Evolutionary conservation across 2,113 vertebrate species (phyloP).

Genomic region (Amphilophus citrinellus): DNA sequence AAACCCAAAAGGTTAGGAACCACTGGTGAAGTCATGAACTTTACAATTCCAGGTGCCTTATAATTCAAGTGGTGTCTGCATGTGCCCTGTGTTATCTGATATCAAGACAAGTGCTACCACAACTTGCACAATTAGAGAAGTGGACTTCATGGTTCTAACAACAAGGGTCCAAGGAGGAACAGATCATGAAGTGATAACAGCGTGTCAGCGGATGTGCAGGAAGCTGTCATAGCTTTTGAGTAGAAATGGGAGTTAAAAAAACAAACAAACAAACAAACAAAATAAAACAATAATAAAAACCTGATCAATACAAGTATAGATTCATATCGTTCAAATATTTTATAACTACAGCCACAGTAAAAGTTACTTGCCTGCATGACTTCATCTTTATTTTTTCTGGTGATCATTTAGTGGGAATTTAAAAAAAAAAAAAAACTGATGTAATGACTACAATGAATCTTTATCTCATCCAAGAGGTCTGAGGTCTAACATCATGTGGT

Average conservation of each 20-base stretch:
- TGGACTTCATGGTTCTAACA: neutral
- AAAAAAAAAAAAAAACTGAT: neutral
- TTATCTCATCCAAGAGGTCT: slow-evolving; percentile 1
- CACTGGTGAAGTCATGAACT: neutral
- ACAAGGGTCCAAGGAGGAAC: neutral
- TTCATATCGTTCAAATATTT: neutral
- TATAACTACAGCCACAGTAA: too few relatives aligned
- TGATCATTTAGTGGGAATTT: neutral
- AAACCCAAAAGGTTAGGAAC: neutral
- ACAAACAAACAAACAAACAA: neutral
- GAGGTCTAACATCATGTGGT: neutral
- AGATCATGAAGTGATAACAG: neutral
- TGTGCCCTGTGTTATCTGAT: neutral
- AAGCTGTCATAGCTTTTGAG: neutral
- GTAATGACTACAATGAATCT: neutral
- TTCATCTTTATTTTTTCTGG: neutral
- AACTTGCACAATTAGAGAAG: neutral
- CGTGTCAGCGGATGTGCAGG: neutral
- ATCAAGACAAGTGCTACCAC: neutral
- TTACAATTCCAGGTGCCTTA: neutral
- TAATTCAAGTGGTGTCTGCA: neutral
- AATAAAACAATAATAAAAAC: neutral
- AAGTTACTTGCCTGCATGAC: too few relatives aligned
- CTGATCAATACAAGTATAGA: neutral
- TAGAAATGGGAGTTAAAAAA: neutral